These are phyloP conservation scores for Catotricha subobsoleta DNA, from an alignment of 2,888 invertebrate species.

Conservation along the genomic window DNA sequence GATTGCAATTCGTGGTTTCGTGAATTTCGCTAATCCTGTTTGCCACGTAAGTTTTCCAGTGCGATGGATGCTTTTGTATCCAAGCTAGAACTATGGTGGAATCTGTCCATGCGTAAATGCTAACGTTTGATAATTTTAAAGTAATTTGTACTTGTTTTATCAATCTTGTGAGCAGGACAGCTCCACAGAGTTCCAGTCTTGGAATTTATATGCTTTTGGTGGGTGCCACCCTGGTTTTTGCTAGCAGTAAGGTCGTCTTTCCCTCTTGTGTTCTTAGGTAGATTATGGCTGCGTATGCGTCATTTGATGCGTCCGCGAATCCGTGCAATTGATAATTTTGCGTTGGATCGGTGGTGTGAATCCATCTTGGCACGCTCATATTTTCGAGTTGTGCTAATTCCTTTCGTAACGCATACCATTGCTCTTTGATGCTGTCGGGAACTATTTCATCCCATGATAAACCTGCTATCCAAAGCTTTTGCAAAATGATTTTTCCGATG, in stretches of 20 bases:
- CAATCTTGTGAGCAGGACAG: neutral
- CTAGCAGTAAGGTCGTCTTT: neutral
- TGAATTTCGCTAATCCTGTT: neutral
- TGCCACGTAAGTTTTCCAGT: neutral
- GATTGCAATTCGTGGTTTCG: neutral
- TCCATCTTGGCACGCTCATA: neutral
- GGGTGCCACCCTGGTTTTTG: slow-evolving; percentile 1
- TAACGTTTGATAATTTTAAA: neutral
- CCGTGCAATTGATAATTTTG: neutral
- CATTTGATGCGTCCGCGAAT: slow-evolving; percentile 1
- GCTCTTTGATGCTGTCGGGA: neutral
- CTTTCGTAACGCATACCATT: slow-evolving; percentile 4
- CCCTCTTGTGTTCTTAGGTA: no score
- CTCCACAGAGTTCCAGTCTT: neutral
- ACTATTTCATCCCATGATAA: slow-evolving; percentile 10
- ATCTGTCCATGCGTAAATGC: neutral
- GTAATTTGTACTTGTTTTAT: neutral
- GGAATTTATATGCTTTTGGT: neutral
- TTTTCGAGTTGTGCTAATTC: neutral
- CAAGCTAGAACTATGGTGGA: slow-evolving; percentile 1
- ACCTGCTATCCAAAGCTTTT: slow-evolving; percentile 9
- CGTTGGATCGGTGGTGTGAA: neutral
- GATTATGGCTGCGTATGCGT: no score
- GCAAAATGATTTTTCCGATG: slow-evolving; percentile 10
- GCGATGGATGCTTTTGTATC: neutral